Conservation (phyloP, 2,113 vertebrate species). For the Halcyon malimbica region DNA sequence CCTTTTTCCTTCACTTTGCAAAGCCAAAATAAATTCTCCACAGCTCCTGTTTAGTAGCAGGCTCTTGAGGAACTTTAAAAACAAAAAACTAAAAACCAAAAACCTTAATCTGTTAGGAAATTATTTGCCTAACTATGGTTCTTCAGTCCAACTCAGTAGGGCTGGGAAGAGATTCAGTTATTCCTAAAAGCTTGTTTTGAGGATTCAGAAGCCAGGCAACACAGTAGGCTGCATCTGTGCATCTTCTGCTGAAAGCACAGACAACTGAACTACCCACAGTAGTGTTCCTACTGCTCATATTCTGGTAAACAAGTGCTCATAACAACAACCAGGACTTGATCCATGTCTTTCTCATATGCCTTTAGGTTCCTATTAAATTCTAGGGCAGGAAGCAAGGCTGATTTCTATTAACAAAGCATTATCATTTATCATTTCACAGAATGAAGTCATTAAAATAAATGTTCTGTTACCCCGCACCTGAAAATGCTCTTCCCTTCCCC, state of each 20-base stretch:
- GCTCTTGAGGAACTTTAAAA: neutral
- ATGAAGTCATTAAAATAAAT: neutral
- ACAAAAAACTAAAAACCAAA: neutral
- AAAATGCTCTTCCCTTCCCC: fast-evolving
- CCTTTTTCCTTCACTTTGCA: neutral
- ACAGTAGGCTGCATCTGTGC: neutral
- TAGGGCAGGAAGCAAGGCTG: neutral
- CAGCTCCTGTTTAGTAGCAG: neutral
- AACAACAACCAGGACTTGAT: neutral
- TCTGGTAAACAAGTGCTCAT: neutral
- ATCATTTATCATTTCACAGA: neutral
- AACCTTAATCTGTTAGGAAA: neutral
- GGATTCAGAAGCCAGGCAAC: neutral
- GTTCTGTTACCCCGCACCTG: too few species aligned
- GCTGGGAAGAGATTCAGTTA: neutral
- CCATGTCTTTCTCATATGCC: neutral
- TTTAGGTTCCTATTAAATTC: neutral
- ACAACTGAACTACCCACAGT: neutral
- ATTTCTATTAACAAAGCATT: neutral
- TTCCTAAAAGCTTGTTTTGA: neutral
- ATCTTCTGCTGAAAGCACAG: neutral
- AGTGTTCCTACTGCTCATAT: neutral
- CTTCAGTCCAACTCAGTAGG: neutral
- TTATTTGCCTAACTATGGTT: neutral
- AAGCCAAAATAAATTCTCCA: neutral